These are phyloP conservation scores for Tinea pellionella DNA, from an alignment of 2,888 invertebrate species.

Conservation along the genomic window DNA sequence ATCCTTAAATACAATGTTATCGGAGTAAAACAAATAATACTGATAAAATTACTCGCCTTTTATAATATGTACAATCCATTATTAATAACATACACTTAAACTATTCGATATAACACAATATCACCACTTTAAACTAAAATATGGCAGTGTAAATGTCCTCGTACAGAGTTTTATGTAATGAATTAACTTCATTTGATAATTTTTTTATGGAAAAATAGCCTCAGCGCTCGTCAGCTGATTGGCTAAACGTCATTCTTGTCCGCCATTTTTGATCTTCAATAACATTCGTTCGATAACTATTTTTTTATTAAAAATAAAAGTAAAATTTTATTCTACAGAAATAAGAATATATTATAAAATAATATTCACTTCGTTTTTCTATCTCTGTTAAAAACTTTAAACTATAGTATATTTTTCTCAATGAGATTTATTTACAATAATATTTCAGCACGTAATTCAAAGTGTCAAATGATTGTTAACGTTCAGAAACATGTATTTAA, in stretches of 20 bases:
- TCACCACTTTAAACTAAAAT: neutral
- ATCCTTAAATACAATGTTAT: neutral
- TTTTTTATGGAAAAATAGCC: constrained; percentile 50
- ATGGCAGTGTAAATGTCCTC: constrained; percentile 25
- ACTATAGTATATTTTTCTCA: too few species aligned
- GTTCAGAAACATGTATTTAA: too few species aligned
- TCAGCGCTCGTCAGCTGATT: constrained; percentile 49
- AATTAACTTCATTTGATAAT: constrained; percentile 24
- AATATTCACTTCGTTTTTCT: too few species aligned
- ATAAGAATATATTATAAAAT: too few species aligned
- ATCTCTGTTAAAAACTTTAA: too few species aligned
- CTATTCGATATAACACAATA: neutral
- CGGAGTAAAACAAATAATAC: neutral
- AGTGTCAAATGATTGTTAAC: too few species aligned
- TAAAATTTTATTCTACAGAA: too few species aligned
- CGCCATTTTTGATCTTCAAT: neutral
- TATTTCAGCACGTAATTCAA: too few species aligned
- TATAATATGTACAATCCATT: constrained; percentile 18
- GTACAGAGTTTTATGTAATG: constrained; percentile 50
- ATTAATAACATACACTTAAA: constrained; percentile 12
- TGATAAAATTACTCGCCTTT: constrained; percentile 19
- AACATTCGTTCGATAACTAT: neutral
- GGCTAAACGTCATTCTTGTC: constrained; percentile 19
- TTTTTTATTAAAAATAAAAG: neutral
- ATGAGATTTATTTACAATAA: too few species aligned